Conservation (phyloP, 2,888 invertebrate genomes). For the Drosophila trichaetosa region DNA sequence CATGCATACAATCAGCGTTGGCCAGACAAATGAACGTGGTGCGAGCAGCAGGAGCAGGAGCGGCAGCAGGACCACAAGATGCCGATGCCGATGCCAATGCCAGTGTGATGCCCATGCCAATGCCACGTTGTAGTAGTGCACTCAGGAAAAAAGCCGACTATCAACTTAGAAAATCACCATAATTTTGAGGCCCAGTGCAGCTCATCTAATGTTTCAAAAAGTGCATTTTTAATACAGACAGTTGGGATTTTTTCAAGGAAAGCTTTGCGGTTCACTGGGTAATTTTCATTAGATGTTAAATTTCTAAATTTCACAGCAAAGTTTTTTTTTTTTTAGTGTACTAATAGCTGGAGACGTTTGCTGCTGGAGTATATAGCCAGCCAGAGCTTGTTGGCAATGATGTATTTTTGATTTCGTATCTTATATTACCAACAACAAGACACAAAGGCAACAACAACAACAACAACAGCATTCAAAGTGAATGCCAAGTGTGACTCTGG, state of each 20-base stretch:
- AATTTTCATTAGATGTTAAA: not conserved
- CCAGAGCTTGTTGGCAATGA: slow-evolving; percentile 79
- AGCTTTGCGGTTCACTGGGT: too few relatives aligned
- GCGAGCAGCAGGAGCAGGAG: slow-evolving; percentile 36
- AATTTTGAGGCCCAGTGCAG: not conserved
- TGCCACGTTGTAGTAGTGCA: slow-evolving; percentile 4
- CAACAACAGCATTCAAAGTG: slow-evolving; percentile 39
- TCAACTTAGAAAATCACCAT: not conserved
- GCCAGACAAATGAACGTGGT: slow-evolving; percentile 59
- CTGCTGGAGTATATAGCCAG: slow-evolving; percentile 45
- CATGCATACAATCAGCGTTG: slow-evolving; percentile 78
- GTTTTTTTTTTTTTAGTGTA: slow-evolving; percentile 1
- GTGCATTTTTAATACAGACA: not conserved
- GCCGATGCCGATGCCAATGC: slow-evolving; percentile 32
- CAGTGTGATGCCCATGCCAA: slow-evolving; percentile 13
- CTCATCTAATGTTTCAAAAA: not conserved
- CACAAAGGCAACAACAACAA: slow-evolving; percentile 34
- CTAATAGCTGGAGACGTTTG: slow-evolving; percentile 37
- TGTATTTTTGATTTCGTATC: slow-evolving; percentile 82
- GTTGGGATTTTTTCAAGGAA: not conserved
- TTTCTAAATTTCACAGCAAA: not conserved
- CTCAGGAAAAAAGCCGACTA: not conserved
- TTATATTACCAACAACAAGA: slow-evolving; percentile 80
- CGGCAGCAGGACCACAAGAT: slow-evolving; percentile 38
- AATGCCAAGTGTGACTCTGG: slow-evolving; percentile 64